Percentiles rank a stretch among this genome's conserved stretches.
Conservation (phyloP, 2,797 vertebrate species). For the Aplochiton taeniatus region DNA sequence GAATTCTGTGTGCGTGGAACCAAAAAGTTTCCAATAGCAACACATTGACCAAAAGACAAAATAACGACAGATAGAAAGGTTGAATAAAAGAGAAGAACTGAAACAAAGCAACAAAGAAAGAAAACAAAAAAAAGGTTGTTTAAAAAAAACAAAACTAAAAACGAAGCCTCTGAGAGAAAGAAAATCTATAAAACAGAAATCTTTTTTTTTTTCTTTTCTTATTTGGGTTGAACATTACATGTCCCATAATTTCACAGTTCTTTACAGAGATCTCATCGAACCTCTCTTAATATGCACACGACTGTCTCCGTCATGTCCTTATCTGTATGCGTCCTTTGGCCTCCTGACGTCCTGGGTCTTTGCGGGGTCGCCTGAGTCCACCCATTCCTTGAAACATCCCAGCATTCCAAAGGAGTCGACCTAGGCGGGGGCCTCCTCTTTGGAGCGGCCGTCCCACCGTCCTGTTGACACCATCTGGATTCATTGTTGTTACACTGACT, state of each 20-base stretch:
- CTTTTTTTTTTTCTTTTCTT: constrained; percentile 14
- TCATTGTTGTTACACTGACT: neutral
- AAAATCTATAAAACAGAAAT: constrained; percentile 10
- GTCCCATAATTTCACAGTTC: constrained; percentile 18
- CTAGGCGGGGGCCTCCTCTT: neutral
- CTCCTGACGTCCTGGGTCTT: neutral
- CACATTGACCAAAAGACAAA: constrained; percentile 14
- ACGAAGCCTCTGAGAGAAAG: constrained; percentile 20
- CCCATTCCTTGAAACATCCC: neutral
- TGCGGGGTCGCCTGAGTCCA: constrained; percentile 2
- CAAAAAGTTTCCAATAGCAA: neutral
- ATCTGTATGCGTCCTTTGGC: constrained; percentile 16
- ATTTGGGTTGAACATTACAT: neutral
- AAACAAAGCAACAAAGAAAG: constrained; percentile 15
- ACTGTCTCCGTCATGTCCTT: constrained; percentile 9
- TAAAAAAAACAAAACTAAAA: constrained; percentile 28
- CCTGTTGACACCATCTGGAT: neutral
- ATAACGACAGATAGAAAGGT: constrained; percentile 1
- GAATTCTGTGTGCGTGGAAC: neutral
- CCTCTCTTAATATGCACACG: constrained; percentile 21
- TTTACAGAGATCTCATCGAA: constrained; percentile 5
- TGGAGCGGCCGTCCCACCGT: neutral
- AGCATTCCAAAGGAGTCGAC: no score
- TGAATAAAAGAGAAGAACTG: constrained; percentile 8
- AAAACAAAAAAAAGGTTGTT: constrained; percentile 5